phyloP scores from a whole-genome alignment of 2,797 vertebrate genomes.

The Benthosema pterotum region DNA sequence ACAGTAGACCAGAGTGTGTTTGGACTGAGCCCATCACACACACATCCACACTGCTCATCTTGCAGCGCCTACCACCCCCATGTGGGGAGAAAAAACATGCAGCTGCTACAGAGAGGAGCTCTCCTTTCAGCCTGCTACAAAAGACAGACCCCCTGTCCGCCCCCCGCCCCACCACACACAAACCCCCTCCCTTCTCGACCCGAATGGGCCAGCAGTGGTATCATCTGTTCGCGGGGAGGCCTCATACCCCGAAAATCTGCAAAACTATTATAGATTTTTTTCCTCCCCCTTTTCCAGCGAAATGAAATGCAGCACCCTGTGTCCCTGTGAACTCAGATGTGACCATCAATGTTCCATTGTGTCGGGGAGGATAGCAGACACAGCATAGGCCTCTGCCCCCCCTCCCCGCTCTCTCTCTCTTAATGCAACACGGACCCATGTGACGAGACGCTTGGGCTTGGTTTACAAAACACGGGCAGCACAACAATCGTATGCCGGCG shows the following conservation, averaged over 20 bases:
- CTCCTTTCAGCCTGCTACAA: constrained; percentile 81
- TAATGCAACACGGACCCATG: constrained; percentile 41
- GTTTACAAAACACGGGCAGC: constrained; percentile 1
- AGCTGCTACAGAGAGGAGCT: constrained; percentile 84
- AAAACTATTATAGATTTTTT: constrained; percentile 53
- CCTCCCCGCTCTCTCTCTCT: constrained; percentile 30
- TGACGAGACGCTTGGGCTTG: constrained; percentile 33
- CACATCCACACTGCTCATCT: constrained; percentile 72
- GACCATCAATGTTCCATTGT: constrained; percentile 66
- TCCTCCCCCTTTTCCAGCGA: constrained; percentile 28
- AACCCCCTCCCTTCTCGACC: constrained; percentile 56
- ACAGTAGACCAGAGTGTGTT: constrained; percentile 59
- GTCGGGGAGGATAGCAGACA: constrained; percentile 45
- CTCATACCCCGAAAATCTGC: constrained; percentile 51
- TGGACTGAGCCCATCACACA: constrained; percentile 58
- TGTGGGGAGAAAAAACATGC: constrained; percentile 93
- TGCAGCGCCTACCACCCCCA: constrained; percentile 96
- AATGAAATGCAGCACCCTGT: constrained; percentile 29
- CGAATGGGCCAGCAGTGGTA: constrained; percentile 62
- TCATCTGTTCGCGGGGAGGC: constrained; percentile 70
- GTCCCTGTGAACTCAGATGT: constrained; percentile 59
- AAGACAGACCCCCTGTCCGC: constrained; percentile 77
- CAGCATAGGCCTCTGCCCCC: constrained; percentile 48
- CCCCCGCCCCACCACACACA: too few relatives aligned
- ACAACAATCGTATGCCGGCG: not conserved